These are phyloP conservation scores for Galeopsomyia nigrocyanea DNA, from an alignment of 2,888 invertebrate species.

Conservation along the genomic window DNA sequence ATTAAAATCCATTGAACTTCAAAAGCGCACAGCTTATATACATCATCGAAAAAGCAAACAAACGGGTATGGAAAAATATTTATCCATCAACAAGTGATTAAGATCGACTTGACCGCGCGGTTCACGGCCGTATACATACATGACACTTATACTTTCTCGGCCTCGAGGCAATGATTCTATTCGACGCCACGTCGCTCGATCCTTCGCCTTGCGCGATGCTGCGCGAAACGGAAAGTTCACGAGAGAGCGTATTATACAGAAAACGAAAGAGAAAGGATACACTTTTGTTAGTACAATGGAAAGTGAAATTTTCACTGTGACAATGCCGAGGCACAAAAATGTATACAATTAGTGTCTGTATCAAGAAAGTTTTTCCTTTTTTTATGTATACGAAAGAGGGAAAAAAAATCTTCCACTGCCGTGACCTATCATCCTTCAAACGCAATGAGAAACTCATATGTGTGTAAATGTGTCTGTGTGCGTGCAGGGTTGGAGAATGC, in stretches of 20 bases:
- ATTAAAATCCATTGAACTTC: neutral
- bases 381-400: neutral
- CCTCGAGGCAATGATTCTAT: neutral
- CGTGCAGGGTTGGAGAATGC: too few species aligned
- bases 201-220: neutral
- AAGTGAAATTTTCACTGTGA: too few species aligned
- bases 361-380: neutral
- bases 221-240: conserved; percentile 18
- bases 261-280: conserved; percentile 13
- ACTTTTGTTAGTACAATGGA: neutral
- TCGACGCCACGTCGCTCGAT: neutral
- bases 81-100: too few species aligned
- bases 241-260: neutral
- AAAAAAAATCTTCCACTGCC: neutral
- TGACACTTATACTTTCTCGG: neutral
- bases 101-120: neutral
- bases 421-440: conserved; percentile 24
- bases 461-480: too few species aligned
- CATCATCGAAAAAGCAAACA: neutral
- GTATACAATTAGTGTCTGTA: too few species aligned
- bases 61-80: too few species aligned
- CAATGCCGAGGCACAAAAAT: too few species aligned
- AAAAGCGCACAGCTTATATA: neutral
- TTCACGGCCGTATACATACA: conserved; percentile 30
- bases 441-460: conserved; percentile 6